Percentiles rank a stretch among this genome's conserved stretches.
These are phyloP conservation scores for Furcula furcula DNA, from an alignment of 2,888 invertebrate genomes.

Conservation along the genomic window DNA sequence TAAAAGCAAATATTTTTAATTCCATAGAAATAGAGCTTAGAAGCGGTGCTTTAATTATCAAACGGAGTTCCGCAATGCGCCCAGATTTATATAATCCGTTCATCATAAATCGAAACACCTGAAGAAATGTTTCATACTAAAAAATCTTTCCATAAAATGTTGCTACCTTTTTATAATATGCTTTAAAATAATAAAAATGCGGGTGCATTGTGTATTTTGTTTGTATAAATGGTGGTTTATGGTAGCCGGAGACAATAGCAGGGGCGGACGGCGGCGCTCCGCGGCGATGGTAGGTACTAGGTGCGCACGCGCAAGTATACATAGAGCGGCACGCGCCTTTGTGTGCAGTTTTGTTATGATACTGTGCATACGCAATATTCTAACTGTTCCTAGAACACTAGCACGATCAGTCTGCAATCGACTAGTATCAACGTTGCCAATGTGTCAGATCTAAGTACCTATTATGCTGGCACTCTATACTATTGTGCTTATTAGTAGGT, in stretches of 20 bases:
- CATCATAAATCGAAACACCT: not conserved
- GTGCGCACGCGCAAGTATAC: not conserved
- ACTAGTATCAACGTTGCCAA: no score
- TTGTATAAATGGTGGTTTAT: not conserved
- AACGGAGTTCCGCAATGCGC: not conserved
- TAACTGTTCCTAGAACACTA: no score
- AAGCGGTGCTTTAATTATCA: not conserved
- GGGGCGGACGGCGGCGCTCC: not conserved
- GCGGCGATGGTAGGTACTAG: no score
- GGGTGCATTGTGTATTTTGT: slow-evolving; percentile 5
- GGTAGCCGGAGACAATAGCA: not conserved
- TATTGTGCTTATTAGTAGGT: no score
- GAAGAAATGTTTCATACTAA: no score
- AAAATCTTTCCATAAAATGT: not conserved
- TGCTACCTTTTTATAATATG: slow-evolving; percentile 5
- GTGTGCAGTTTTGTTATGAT: not conserved
- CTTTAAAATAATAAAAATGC: slow-evolving; percentile 2
- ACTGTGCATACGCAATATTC: not conserved
- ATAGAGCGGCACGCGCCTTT: not conserved
- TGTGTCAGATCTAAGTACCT: no score
- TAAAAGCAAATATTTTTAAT: no score
- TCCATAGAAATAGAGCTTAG: not conserved
- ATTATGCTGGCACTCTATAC: no score
- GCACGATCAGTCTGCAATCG: no score
- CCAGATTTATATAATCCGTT: not conserved